A percentile compares a stretch with the other conserved stretches of the same genome.
These are phyloP conservation scores for Oscheius sp. DNA, from an alignment of 2,888 invertebrate genomes.

Conservation along the genomic window DNA sequence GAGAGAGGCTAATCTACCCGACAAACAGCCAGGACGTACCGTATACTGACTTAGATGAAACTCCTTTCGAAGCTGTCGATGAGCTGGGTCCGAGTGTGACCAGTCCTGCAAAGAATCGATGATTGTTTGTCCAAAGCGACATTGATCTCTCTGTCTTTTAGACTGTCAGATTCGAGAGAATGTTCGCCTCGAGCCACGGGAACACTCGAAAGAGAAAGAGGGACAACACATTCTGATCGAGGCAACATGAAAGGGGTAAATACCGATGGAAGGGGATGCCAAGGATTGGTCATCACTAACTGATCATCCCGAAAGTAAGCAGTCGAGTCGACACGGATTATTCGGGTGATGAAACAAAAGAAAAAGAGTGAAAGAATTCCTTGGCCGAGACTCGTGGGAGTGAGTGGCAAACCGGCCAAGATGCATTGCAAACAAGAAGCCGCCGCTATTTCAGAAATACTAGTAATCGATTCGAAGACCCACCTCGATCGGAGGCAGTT, in stretches of 20 bases:
- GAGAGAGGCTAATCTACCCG: conserved; percentile 26
- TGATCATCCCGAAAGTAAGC: too few species aligned
- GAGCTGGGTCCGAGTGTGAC: conserved; percentile 45
- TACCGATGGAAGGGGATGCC: not conserved
- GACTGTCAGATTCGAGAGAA: not conserved
- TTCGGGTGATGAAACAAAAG: not conserved
- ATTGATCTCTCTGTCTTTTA: conserved; percentile 8
- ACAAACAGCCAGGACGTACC: conserved; percentile 39
- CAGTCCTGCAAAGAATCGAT: conserved; percentile 27
- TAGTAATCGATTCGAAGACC: not conserved
- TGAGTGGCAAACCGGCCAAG: conserved; percentile 26
- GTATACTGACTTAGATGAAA: conserved; percentile 56
- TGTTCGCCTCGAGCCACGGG: conserved; percentile 21
- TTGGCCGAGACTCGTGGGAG: conserved; percentile 2
- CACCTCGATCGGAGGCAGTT: conserved; percentile 19
- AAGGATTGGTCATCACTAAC: too few species aligned
- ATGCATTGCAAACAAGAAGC: conserved; percentile 27
- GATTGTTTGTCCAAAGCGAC: conserved; percentile 15
- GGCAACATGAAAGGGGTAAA: not conserved
- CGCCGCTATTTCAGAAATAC: conserved; percentile 11
- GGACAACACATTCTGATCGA: conserved; percentile 4
- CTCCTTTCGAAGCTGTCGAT: conserved; percentile 55
- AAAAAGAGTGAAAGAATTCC: conserved; percentile 1
- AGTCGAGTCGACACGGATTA: not conserved
- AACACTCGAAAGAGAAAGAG: conserved; percentile 22